phyloP scores from a whole-genome alignment of 2,113 vertebrate genomes.

The Lamprologus tigripictilis region DNA sequence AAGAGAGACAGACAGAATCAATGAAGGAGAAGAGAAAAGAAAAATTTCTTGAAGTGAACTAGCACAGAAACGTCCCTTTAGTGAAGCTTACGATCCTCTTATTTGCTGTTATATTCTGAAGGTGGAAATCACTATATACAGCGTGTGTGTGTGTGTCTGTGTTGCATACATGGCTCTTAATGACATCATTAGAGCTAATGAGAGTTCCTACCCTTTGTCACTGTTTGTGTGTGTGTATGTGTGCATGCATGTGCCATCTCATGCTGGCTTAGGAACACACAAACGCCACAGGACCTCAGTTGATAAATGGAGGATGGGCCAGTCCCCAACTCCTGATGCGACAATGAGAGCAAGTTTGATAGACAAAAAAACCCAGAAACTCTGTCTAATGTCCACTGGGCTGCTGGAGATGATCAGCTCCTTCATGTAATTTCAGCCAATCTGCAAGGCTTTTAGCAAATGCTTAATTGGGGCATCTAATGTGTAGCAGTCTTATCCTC shows the following conservation, averaged over 20 bases:
- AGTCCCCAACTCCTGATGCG: conserved; percentile 44
- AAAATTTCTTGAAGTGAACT: not conserved
- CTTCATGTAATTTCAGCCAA: not conserved
- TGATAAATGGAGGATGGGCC: conserved; percentile 58
- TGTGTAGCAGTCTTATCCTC: not conserved
- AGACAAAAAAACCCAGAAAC: not conserved
- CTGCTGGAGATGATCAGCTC: not conserved
- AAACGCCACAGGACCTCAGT: conserved; percentile 45
- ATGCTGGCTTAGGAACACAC: conserved; percentile 57
- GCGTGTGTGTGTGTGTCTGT: not conserved
- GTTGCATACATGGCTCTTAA: conserved; percentile 49
- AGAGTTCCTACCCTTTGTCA: conserved; percentile 58
- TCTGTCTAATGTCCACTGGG: not conserved
- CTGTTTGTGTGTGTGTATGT: conserved; percentile 14
- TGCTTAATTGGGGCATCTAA: not conserved
- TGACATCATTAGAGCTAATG: conserved; percentile 72
- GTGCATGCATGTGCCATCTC: conserved; percentile 13
- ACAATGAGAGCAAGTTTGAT: conserved; percentile 16
- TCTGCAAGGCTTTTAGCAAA: not conserved
- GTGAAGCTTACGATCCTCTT: not conserved
- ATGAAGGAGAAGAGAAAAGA: not conserved
- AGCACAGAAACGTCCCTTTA: not conserved
- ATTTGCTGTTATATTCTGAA: not conserved
- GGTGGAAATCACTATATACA: not conserved
- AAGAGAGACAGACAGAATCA: not conserved